These are phyloP conservation scores for Drosophila ezoana DNA, from an alignment of 2,888 invertebrate genomes.

Conservation along the genomic window DNA sequence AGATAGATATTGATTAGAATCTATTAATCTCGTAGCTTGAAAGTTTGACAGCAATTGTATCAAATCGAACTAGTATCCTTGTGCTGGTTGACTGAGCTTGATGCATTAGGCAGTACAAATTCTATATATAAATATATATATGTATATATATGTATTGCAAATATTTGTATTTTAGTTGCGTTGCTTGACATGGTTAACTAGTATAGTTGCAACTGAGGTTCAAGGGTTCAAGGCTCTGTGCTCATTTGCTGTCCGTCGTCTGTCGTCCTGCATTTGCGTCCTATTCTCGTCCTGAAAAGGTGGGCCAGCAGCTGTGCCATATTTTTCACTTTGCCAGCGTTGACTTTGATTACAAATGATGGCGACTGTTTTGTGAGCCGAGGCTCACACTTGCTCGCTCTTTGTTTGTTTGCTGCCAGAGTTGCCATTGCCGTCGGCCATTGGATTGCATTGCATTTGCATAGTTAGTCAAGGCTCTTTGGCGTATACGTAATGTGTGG, in stretches of 20 bases:
- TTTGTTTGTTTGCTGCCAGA: slow-evolving; percentile 39
- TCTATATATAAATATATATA: slow-evolving; percentile 15
- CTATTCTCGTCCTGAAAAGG: slow-evolving; percentile 40
- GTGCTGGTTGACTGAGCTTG: slow-evolving; percentile 1
- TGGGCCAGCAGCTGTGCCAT: slow-evolving; percentile 48
- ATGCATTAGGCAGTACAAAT: slow-evolving; percentile 39
- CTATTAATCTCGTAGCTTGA: background rate
- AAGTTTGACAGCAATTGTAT: background rate
- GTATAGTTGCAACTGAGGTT: slow-evolving; percentile 41
- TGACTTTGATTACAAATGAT: slow-evolving; percentile 76
- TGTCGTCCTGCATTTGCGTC: slow-evolving; percentile 26
- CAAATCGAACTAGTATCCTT: background rate
- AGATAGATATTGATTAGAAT: too few species aligned
- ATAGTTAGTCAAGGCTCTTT: slow-evolving; percentile 60
- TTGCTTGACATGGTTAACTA: slow-evolving; percentile 59
- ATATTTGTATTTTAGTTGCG: slow-evolving; percentile 46
- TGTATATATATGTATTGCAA: slow-evolving; percentile 15
- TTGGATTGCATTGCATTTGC: slow-evolving; percentile 65
- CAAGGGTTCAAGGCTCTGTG: slow-evolving; percentile 62
- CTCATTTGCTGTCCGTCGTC: slow-evolving; percentile 41
- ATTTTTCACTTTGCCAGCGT: slow-evolving; percentile 49
- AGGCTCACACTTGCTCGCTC: slow-evolving; percentile 30
- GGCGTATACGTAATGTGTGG: slow-evolving; percentile 43
- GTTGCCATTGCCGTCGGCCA: slow-evolving; percentile 52
- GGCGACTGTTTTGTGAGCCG: slow-evolving; percentile 37